These are phyloP conservation scores for Threskiornis aethiopicus DNA, from an alignment of 2,797 vertebrate species.

Conservation along the genomic window DNA sequence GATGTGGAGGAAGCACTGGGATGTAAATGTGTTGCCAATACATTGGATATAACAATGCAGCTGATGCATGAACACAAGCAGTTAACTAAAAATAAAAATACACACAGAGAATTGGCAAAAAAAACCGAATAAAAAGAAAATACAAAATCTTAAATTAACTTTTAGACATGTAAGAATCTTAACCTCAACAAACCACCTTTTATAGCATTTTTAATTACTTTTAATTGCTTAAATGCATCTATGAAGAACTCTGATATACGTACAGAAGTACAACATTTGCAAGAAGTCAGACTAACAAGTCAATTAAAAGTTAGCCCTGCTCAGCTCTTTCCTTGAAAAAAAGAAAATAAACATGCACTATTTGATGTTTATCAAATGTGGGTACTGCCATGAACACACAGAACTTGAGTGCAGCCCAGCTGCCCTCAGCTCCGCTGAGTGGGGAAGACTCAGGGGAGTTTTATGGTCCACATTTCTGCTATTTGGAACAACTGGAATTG, in stretches of 20 bases:
- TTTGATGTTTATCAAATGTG: neutral
- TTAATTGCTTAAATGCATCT: neutral
- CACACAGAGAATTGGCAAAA: constrained; percentile 51
- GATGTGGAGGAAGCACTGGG: constrained; percentile 95
- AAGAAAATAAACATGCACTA: neutral
- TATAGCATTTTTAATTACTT: neutral
- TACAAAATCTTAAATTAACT: neutral
- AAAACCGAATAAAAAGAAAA: neutral
- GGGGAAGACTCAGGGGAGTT: neutral
- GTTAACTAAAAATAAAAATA: constrained; percentile 86
- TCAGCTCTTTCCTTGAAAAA: neutral
- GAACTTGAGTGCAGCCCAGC: neutral
- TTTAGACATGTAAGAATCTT: neutral
- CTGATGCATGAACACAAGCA: constrained; percentile 94
- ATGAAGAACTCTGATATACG: neutral
- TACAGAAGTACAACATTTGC: neutral
- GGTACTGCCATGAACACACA: neutral
- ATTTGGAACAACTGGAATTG: neutral
- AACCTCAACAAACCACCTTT: neutral
- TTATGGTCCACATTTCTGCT: neutral
- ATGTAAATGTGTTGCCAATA: constrained; percentile 99
- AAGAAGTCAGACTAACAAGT: neutral
- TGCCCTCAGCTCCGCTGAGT: neutral
- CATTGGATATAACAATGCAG: constrained; percentile 96
- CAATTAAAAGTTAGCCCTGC: neutral